Percentiles rank a stretch among this genome's conserved stretches.
Conservation (phyloP, 2,888 invertebrate genomes). For the Drosophila kanekoi region DNA sequence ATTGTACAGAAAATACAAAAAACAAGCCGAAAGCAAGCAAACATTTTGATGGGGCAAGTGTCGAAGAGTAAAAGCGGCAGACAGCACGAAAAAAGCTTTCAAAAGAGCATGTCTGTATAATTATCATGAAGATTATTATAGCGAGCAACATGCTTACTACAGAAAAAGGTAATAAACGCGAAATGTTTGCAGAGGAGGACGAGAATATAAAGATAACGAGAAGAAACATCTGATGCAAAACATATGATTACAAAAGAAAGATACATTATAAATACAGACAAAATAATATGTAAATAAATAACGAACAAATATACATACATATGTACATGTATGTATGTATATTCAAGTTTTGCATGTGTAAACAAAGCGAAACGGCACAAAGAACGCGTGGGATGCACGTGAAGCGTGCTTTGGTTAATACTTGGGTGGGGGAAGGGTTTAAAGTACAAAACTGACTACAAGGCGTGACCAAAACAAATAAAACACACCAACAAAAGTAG, state of each 20-base stretch:
- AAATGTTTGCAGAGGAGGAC: conserved; percentile 46
- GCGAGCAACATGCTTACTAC: conserved; percentile 2
- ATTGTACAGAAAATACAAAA: conserved; percentile 46
- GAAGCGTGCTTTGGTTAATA: conserved; percentile 40
- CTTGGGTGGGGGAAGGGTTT: conserved; percentile 15
- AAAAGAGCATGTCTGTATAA: conserved; percentile 50
- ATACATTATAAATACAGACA: conserved; percentile 2
- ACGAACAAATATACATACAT: conserved; percentile 8
- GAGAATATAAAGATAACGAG: conserved; percentile 23
- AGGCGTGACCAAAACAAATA: conserved; percentile 52
- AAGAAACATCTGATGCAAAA: conserved; percentile 67
- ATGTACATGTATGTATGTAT: conserved; percentile 8
- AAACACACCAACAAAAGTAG: conserved; percentile 16
- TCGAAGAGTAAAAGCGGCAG: conserved; percentile 22
- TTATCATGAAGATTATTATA: conserved; percentile 53
- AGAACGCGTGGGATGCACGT: conserved; percentile 54
- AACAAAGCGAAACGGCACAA: conserved; percentile 33
- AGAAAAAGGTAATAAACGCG: conserved; percentile 62
- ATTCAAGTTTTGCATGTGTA: conserved; percentile 27
- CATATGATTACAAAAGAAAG: conserved; percentile 55
- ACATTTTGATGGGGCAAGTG: conserved; percentile 33
- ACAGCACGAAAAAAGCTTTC: conserved; percentile 19
- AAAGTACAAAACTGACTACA: conserved; percentile 48
- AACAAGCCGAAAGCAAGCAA: conserved; percentile 34
- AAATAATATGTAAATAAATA: background rate